phyloP scores from a whole-genome alignment of 2,888 invertebrate genomes.

The Bombyx huttoni region DNA sequence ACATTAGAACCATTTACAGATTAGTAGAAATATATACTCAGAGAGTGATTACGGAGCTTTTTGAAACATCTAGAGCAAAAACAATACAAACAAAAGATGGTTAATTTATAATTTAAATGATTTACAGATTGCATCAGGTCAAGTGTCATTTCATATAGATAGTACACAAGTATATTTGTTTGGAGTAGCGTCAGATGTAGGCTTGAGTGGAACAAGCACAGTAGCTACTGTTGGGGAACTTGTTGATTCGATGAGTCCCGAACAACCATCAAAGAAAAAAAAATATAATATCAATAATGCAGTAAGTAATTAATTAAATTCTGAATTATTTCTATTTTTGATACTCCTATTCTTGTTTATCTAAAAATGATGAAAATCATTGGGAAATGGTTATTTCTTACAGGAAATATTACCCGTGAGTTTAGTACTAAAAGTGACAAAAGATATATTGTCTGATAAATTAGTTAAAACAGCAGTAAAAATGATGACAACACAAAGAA shows the following conservation, averaged over 20 bases:
- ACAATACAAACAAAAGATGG: neutral
- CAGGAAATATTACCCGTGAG: constrained; percentile 74
- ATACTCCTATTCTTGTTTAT: too few species aligned
- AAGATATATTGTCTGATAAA: constrained; percentile 68
- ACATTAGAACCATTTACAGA: too few species aligned
- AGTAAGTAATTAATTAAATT: constrained; percentile 26
- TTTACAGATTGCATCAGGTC: constrained; percentile 77
- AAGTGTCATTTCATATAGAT: constrained; percentile 79
- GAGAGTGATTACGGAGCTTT: too few species aligned
- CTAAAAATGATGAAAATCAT: neutral
- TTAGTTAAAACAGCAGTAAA: constrained; percentile 66
- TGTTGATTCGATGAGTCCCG: constrained; percentile 50
- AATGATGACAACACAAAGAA: constrained; percentile 75
- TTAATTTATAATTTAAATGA: neutral
- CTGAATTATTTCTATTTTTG: neutral
- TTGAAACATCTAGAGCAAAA: too few species aligned
- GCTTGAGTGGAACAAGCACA: constrained; percentile 62
- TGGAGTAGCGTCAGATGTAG: constrained; percentile 72
- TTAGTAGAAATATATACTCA: too few species aligned
- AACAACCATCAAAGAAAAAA: constrained; percentile 56
- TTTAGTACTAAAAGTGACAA: constrained; percentile 75
- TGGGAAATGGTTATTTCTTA: constrained; percentile 14
- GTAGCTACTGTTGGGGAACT: constrained; percentile 70
- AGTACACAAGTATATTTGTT: constrained; percentile 77
- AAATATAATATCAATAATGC: constrained; percentile 44